Evolutionary conservation across 2,797 vertebrate genomes (phyloP), one percentile per base, ranked within the genome.

Genomic region (Tympanoctomys barrerae): DNA sequence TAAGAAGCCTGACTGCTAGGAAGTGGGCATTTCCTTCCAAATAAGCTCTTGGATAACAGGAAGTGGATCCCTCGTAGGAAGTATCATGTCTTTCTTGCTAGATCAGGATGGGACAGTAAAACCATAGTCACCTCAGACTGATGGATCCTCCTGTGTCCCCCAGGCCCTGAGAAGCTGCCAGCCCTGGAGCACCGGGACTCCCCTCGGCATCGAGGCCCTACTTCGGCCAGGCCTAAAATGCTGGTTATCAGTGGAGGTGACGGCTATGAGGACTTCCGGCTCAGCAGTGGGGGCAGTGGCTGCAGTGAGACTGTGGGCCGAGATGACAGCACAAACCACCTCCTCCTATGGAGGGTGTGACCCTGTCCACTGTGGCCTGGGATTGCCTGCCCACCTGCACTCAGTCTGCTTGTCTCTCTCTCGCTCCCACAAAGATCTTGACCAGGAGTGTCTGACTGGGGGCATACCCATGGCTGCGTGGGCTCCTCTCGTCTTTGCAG

Each of bases 271-370:
- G 99, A 99, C 97, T 99, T 99, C 98, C 98, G 99, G 75, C 99
- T 99, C 97, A 99, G 99, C 97, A 33, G 99, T 0, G 99, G 99
- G 0, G 99, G 99, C 11, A 99, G 99, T 91, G 98, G 98, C 97
- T 99, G 99, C 99, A 99, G 99, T 4, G 99, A 99, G 98, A 99
- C 99, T 0, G 99, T 99, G 57, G 99, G 99, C 84, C 98, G 99
- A 86, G 99, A 99, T 0, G 99, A 99, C 98, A 99, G 99, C 98
- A 99, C 99, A 97, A 99, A 99, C 98, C 99, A 99, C 96, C 99
- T 99, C 93, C 99, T 99, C 94, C 99, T 99, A 18, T 99, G 99
- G 99, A 99, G 99, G 97, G 99, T 99, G 94, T 99, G 99, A 99
- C 91, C 80, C 11, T 91, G 91, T 57, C 93, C 18, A 0, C 39